Evolutionary conservation across 2,888 invertebrate genomes (phyloP), one percentile per base, ranked within the genome.

Genomic region (Drosophila parthenogenetica): DNA sequence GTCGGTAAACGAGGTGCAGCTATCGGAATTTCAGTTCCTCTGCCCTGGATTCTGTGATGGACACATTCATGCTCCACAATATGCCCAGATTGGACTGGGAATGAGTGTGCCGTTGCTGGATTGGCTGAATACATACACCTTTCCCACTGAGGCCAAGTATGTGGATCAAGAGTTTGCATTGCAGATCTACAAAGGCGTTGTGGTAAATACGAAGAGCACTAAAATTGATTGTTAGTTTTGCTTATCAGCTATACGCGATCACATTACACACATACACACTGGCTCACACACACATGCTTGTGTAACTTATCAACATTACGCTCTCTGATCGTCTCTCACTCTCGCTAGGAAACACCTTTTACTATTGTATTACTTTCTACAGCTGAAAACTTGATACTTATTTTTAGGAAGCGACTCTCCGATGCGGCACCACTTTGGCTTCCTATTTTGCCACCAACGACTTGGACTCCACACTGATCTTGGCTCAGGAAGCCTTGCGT

Each of bases 31-130:
- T 51, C 95, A 96, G 91, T 95, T 98, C 88, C 90, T 98, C 13
- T 95, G 97, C 90, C 98, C 98, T 0, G 98, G 98, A 0, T 94
- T 98, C 67, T 93, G 98, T 2, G 98, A 98, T 91, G 96, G 96
- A 19, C 98, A 98, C 90, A 96, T 97, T 10, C 98, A 98, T 93
- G 97, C 97, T 0, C 95, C 97, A 0, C 98, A 98, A 92, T 96
- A 96, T 81, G 96, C 97, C 0, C 98, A 98, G 92, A 93, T 95
- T 62, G 98, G 98, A 0, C 92, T 97, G 11, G 98, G 97, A 0
- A 93, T 97, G 75, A 97, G 97, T 89, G 94, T 94, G 78, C 94
- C 95, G 0, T 93, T 98, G 40, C 91, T 98, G 8, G 96, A 97
- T 50, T 98, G 98, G 98, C 93, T 98, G 7, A 94, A 95, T 22